These are phyloP conservation scores for Danaus melanippus DNA, from an alignment of 1,140 invertebrate genomes.

Conservation along the genomic window DNA sequence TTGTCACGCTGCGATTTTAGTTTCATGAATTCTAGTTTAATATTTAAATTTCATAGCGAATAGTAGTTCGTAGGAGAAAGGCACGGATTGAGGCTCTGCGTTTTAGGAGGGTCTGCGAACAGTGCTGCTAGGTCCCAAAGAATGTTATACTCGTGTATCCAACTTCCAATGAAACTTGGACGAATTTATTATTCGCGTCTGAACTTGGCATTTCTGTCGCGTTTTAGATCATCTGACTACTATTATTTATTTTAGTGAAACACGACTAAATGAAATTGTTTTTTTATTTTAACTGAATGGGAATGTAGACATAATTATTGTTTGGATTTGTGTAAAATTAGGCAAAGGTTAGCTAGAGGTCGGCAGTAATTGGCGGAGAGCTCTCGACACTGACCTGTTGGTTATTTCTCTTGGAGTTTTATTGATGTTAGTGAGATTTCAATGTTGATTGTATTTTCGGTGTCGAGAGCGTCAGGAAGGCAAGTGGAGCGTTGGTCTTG, in stretches of 20 bases:
- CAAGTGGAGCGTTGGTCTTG: conserved; percentile 37
- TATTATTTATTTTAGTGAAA: conserved; percentile 22
- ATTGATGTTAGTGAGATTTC: conserved; percentile 57
- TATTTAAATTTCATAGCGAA: conserved; percentile 47
- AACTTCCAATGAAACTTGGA: conserved; percentile 30
- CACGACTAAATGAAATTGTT: conserved; percentile 25
- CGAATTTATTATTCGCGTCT: conserved; percentile 25
- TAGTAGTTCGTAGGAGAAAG: conserved; percentile 52
- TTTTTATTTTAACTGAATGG: conserved; percentile 28
- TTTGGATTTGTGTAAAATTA: conserved; percentile 51
- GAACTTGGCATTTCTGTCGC: conserved; percentile 23
- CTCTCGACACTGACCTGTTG: conserved; percentile 42
- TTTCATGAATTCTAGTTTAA: conserved; percentile 50
- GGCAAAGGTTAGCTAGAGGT: conserved; percentile 39
- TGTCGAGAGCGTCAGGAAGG: conserved; percentile 14
- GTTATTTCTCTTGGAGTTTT: conserved; percentile 65
- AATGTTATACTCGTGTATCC: conserved; percentile 62
- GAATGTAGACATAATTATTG: conserved; percentile 43
- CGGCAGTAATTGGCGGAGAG: conserved; percentile 36
- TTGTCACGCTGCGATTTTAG: conserved; percentile 42
- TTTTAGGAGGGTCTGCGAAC: conserved; percentile 64
- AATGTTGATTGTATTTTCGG: conserved; percentile 48
- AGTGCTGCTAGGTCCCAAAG: conserved; percentile 68
- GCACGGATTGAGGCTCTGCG: conserved; percentile 62
- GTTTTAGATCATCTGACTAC: conserved; percentile 34